Conservation (phyloP, 2,888 invertebrate genomes). For the Esperia sulphurella region DNA sequence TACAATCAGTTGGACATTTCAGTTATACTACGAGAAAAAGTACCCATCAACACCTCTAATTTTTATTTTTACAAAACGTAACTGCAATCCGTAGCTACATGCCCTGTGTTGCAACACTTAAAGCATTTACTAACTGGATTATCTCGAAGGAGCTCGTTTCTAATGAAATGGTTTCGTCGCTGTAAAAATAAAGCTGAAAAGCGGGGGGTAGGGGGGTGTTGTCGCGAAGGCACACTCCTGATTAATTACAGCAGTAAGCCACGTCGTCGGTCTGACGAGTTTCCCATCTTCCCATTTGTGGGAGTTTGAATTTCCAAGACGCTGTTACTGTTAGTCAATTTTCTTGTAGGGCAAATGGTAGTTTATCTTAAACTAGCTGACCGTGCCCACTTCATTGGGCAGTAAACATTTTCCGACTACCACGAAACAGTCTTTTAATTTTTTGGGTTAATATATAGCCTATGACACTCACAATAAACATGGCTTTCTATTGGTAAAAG, state of each 20-base stretch:
- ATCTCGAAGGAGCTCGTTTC: constrained; percentile 28
- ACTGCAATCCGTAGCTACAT: not conserved
- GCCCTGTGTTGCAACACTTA: constrained; percentile 1
- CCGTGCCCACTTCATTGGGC: no score
- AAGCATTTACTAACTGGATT: constrained; percentile 9
- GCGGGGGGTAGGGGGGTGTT: constrained; percentile 15
- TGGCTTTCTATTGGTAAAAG: no score
- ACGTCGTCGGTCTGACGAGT: constrained; percentile 14
- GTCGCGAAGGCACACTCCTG: constrained; percentile 42
- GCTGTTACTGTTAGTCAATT: no score
- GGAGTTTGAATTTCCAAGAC: not conserved
- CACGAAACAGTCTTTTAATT: no score
- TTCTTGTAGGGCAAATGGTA: no score
- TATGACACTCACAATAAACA: no score
- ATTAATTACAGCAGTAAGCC: constrained; percentile 52
- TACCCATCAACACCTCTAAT: no score
- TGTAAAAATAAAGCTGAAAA: constrained; percentile 34
- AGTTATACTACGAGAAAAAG: no score
- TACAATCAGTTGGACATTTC: no score
- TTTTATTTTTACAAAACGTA: not conserved
- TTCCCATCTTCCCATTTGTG: not conserved
- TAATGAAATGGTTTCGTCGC: constrained; percentile 40
- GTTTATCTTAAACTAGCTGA: no score
- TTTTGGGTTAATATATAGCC: no score
- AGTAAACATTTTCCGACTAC: no score